phyloP scores from a whole-genome alignment of 2,888 invertebrate genomes.

The Limnephilus marmoratus region DNA sequence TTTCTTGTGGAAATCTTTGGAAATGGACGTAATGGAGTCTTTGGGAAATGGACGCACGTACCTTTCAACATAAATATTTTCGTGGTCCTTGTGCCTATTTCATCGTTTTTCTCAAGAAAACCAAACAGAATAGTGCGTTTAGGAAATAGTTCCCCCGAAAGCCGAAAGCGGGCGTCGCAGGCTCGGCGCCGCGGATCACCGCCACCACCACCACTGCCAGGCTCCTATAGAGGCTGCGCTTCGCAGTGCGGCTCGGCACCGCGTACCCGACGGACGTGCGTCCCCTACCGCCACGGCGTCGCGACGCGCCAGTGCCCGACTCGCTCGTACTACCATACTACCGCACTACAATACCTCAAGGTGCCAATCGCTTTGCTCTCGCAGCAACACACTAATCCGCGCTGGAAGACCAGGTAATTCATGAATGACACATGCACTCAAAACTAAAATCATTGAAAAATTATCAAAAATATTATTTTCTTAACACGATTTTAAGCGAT shows the following conservation, averaged over 20 bases:
- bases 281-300: conserved; percentile 1
- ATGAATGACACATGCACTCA: background rate
- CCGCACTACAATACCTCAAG: background rate
- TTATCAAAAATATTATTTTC: background rate
- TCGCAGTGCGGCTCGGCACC: conserved; percentile 69
- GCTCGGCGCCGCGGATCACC: conserved; percentile 68
- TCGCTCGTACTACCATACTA: background rate
- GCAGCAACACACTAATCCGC: conserved; percentile 10
- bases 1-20: too few species aligned
- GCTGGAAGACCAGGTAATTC: conserved; percentile 42
- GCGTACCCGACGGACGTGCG: conserved; percentile 33
- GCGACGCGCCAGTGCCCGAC: conserved; percentile 22
- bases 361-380: background rate
- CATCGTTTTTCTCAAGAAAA: background rate
- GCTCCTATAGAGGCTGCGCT: conserved; percentile 87
- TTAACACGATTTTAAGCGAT: background rate
- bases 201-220: conserved; percentile 79
- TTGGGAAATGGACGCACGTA: too few species aligned
- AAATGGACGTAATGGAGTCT: too few species aligned
- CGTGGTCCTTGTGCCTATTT: background rate
- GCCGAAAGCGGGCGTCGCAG: background rate
- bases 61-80: background rate
- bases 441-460: background rate
- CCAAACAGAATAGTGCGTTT: background rate
- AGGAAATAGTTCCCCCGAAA: background rate